Base-by-base conservation (phyloP, 2,113 vertebrate species). In the Meriones unguiculatus region DNA sequence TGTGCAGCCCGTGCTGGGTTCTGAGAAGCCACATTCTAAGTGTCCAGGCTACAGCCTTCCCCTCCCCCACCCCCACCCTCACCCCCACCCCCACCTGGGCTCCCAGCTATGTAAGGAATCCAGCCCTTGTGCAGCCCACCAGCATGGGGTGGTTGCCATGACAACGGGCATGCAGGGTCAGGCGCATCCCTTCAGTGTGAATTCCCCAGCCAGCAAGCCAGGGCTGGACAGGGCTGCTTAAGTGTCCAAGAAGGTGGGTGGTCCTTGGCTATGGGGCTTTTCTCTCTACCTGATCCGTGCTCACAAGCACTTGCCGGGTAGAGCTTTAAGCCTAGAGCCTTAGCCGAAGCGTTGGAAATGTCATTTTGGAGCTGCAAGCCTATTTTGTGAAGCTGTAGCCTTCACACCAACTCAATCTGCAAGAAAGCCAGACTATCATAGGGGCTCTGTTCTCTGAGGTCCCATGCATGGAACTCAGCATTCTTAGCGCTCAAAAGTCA, bases 51-150 rank as follows among this genome's bases (percentile, higher is more conserved):
- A 72, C 76, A 28, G 89, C 30, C 13, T 46, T 46, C 57, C 89
- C 80, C 54, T 13, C 28, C 76, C 76, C 41, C 25, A 30, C 24
- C 81, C 30, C 13, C 5, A 38, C 38, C 59, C 88, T 4, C 17
- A 18, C n/a, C 59, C 81, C 81, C 81, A 65, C 57, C 93, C 70
- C 54, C 25, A 78, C 81, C 20, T 1, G 14, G 82, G 76, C 65
- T 46, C 46, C 86, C 12, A 91, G 89, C 30, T 93, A 87, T 93
- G 93, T 2, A 10, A 93, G 87, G 96, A 96, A 95, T 94, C 52
- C 38, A 0, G 17, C 24, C 62, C 32, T 0, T 5, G 18, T n/a
- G 73, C 54, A 30, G 91, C 81, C 89, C 93, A 87, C 96, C 9
- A 2, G 0, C 59, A 75, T 28, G 1, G 46, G 17, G 28, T 3